Base-by-base conservation (phyloP, 2,113 vertebrate genomes). In the Perca flavescens region DNA sequence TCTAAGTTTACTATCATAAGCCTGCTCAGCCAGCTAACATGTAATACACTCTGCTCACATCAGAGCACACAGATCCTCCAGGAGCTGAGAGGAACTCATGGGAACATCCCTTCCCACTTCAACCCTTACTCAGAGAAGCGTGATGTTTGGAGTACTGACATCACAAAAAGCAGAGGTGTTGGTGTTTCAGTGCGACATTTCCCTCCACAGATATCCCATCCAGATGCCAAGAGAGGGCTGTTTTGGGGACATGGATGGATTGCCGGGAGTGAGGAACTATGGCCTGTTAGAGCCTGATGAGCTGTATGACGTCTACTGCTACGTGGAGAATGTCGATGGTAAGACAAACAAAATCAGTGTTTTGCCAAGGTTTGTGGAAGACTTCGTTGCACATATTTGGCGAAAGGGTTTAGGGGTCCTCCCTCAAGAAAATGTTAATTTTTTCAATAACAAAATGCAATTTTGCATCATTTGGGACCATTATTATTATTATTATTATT, bases 241-340 rank as follows among this genome's bases (percentile, higher is more conserved):
- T 53, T 98, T 97, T 0, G 97, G 97, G 16, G 96, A 98, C 94
- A 97, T 98, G 97, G 97, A 98, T 0, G 97, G 96, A 10, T 86
- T 95, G 28, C 97, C 97, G 0, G 98, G 97, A 2, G 96, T 98
- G 79, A 96, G 97, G 63, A 99, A 96, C 92, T 97, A 98, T 0
- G 98, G 97, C 0, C 90, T 95, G 40, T 87, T 97, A 61, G 96
- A 97, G 21, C 94, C 96, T 0, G 93, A 96, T 61, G 96, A 98
- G 88, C 95, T 96, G 86, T 98, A 96, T 13, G 98, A 99, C 1
- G 97, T 97, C 47, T 99, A 98, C 92, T 99, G 98, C 90, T 99
- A 98, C 0, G 94, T 97, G 1, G 96, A 98, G 89, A 96, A 97
- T 17, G 95, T 96, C 3, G 88, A 96, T 25, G 98, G 98, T 99